phyloP scores from a whole-genome alignment of 1,140 invertebrate species.

The Globodera rostochiensis region DNA sequence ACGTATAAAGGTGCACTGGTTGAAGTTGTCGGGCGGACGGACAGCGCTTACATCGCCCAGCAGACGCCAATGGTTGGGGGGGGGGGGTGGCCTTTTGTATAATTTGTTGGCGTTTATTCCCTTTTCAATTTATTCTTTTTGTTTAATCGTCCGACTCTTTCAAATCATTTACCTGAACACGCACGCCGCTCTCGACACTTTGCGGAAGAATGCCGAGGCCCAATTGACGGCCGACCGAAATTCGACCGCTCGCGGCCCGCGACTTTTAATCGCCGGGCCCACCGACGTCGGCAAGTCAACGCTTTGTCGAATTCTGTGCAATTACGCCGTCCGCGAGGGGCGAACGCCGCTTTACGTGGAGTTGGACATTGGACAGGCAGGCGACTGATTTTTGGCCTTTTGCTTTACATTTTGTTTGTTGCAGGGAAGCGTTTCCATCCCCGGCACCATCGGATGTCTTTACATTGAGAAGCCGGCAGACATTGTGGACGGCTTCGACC shows the following conservation, averaged over 20 bases:
- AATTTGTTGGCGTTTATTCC: not conserved
- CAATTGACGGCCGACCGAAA: slow-evolving; percentile 68
- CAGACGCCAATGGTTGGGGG: slow-evolving; percentile 62
- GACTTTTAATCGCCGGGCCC: slow-evolving; percentile 87
- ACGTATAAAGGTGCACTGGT: slow-evolving; percentile 91
- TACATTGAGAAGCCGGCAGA: slow-evolving; percentile 59
- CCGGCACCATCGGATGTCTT: slow-evolving; percentile 57
- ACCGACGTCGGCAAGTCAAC: slow-evolving; percentile 95
- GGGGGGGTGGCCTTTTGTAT: not conserved
- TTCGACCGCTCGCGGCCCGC: slow-evolving; percentile 64
- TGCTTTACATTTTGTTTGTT: slow-evolving; percentile 15
- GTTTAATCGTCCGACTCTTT: slow-evolving; percentile 5
- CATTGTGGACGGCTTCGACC: slow-evolving; percentile 58
- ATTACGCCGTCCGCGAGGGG: slow-evolving; percentile 87
- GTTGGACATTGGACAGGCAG: slow-evolving; percentile 88
- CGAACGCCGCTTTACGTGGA: slow-evolving; percentile 84
- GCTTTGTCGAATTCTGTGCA: slow-evolving; percentile 83
- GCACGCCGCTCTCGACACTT: slow-evolving; percentile 87
- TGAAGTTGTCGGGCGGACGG: slow-evolving; percentile 70
- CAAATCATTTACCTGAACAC: slow-evolving; percentile 87
- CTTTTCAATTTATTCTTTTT: slow-evolving; percentile 7
- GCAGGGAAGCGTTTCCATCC: slow-evolving; percentile 48
- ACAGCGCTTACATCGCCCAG: slow-evolving; percentile 59
- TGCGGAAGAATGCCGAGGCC: slow-evolving; percentile 78
- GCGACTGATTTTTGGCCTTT: not conserved